A percentile compares a stretch with the other conserved stretches of the same genome.
Evolutionary conservation across 2,888 invertebrate genomes (phyloP).

Genomic region (Agonopterix alstromeriana): DNA sequence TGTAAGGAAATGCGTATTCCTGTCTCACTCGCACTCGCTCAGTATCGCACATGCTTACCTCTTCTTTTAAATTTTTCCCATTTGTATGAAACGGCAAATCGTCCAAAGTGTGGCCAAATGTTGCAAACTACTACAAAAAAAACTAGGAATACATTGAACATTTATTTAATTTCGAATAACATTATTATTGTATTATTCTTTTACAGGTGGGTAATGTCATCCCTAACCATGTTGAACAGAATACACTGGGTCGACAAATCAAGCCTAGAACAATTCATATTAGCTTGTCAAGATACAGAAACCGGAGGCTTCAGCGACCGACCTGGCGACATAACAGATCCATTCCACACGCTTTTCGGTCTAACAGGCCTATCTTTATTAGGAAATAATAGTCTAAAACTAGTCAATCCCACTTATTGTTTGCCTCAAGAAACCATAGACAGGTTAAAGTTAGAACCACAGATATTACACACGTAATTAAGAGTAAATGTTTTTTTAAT

Average conservation of each 20-base stretch:
- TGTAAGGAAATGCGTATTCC: no score
- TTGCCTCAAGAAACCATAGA: constrained; percentile 93
- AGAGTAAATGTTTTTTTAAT: constrained; percentile 7
- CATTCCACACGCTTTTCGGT: constrained; percentile 98
- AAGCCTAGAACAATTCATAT: constrained; percentile 85
- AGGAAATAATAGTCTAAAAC: constrained; percentile 83
- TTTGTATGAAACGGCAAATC: no score
- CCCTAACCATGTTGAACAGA: constrained; percentile 93
- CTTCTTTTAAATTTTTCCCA: no score
- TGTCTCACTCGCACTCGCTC: no score
- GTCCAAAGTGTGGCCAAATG: no score
- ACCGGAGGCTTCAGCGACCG: constrained; percentile 98
- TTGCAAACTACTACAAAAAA: no score
- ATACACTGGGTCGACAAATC: constrained; percentile 96
- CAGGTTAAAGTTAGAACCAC: constrained; percentile 81
- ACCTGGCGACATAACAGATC: constrained; percentile 97
- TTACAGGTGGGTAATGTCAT: constrained; percentile 95
- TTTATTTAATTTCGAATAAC: no score
- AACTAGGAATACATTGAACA: no score
- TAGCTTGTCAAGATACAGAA: constrained; percentile 94
- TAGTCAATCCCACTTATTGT: constrained; percentile 97
- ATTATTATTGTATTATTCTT: constrained; percentile 2
- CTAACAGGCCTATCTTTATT: constrained; percentile 93
- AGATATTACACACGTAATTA: constrained; percentile 56
- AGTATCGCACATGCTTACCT: no score